Conservation (phyloP, 2,113 vertebrate species). For the Triplophysa siluroides region DNA sequence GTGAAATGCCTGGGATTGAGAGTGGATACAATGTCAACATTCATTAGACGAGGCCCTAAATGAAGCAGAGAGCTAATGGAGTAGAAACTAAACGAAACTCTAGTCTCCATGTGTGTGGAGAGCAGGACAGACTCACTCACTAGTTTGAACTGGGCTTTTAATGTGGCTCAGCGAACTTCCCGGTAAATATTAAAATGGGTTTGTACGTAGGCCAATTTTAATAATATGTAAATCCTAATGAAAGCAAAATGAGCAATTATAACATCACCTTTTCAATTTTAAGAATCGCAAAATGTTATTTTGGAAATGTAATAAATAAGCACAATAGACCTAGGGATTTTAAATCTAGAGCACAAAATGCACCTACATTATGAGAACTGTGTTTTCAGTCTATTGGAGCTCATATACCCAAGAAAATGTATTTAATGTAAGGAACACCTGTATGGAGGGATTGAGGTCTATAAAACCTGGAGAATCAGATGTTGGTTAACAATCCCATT, state of each 20-base stretch:
- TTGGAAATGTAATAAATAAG: neutral
- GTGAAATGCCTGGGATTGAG: slow-evolving; percentile 36
- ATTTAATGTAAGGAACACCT: too few relatives aligned
- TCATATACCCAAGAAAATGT: neutral
- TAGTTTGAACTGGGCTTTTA: neutral
- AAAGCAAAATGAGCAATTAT: neutral
- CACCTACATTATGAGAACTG: neutral
- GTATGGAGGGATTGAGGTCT: too few relatives aligned
- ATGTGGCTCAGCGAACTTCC: neutral
- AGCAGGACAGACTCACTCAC: neutral
- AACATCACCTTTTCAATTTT: neutral
- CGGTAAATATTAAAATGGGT: neutral
- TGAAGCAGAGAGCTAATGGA: slow-evolving; percentile 55
- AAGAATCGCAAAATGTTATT: neutral
- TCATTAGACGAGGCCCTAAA: slow-evolving; percentile 50
- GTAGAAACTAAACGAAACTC: slow-evolving; percentile 45
- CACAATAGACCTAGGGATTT: neutral
- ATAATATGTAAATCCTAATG: neutral
- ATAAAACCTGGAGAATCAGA: too few relatives aligned
- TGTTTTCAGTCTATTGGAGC: neutral
- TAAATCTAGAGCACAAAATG: neutral
- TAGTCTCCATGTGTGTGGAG: neutral
- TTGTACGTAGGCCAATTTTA: neutral
- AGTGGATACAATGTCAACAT: slow-evolving; percentile 56
- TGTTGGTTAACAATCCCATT: too few relatives aligned